Base-by-base conservation (phyloP, 1,140 invertebrate genomes). In the Palaemon carinicauda region DNA sequence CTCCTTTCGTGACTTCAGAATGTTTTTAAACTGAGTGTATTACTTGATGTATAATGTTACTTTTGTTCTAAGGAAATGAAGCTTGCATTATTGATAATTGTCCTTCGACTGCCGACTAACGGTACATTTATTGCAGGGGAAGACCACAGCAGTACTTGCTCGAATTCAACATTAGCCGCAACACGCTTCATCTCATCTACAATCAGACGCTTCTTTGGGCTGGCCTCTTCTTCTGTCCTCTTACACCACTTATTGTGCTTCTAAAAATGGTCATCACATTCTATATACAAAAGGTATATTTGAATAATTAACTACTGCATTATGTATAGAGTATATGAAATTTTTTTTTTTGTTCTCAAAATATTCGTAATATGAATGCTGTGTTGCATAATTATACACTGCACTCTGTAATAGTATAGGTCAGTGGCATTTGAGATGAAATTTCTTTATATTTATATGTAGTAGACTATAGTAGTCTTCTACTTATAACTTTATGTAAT, bases 141-240 rank as follows among this genome's bases (percentile, higher is more conserved):
- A 29, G n/a, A 27, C 14, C 29, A 14, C 60, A 27, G 0, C 89
- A 93, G 0, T 89, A 90, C 2, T 90, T 92, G 41, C 93, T 94
- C 19, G 94, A 95, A 90, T 96, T 96, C 92, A 93, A 95, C 90
- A 94, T 96, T 56, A 94, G 94, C 41, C 93, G 93, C 89, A 94
- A 95, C 90, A 95, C 95, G 0, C 91, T 96, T 19, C 94, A 95
- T 83, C 91, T 96, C 21, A 94, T 96, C 84, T 96, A 96, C 92
- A 95, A 95, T 91, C 95, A 96, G 90, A 93, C 93, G 7, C 90
- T 96, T 74, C 93, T 95, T 88, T 96, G 95, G 95, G 92, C 95
- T 21, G 95, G 94, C 17, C 92, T 95, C 78, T 93, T 94, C 88
- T 95, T 95, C 91, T 94, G 94, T 54, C 95, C 95, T 10, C 90